Evolutionary conservation across 1,140 invertebrate species (phyloP), one percentile per base, ranked within the genome.

Genomic region (Vanessa atalanta): DNA sequence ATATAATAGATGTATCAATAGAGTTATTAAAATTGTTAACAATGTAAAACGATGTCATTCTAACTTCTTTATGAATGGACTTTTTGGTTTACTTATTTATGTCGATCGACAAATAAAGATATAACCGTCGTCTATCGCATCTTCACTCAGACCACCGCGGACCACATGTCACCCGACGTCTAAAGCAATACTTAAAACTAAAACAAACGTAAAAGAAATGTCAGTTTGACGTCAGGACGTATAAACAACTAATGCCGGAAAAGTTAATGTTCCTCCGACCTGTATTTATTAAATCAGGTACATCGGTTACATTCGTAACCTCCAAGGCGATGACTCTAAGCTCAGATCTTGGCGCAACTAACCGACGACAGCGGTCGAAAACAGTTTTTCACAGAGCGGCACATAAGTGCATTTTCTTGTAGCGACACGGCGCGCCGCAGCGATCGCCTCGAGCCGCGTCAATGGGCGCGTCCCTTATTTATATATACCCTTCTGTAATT

Each of bases 391-490:
- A 89, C 84, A 83, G 85, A 79, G 81, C 87, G 37, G 70, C 50
- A 70, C 71, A 90, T 92, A 92, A 92, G 90, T 92, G 90, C 89
- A 89, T 92, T 92, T 92, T 82, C 90, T 90, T 92, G 90, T 92
- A 81, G 85, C 85, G 80, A 88, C 88, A 88, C 80, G 89, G 83
- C 88, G 85, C 87, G 84, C 70, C 85, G 86, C 84, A 82, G 89
- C 73, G 87, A 82, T 85, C 84, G 85, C 65, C 82, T 80, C 78
- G 66, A 72, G 72, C 83, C 85, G 87, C 84, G 81, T 88, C 86
- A 83, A 86, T 89, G 83, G 83, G 79, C 84, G 79, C 83, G 83
- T 86, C 82, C 84, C 89, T 89, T 90, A 91, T 91, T 90, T 91
- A 89, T 91, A 88, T 90, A 87, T 84, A 83, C 84, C 84, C 83